A percentile compares a stretch with the other conserved stretches of the same genome.
phyloP scores from a whole-genome alignment of 1,140 invertebrate genomes.

The Drosophila lini region DNA sequence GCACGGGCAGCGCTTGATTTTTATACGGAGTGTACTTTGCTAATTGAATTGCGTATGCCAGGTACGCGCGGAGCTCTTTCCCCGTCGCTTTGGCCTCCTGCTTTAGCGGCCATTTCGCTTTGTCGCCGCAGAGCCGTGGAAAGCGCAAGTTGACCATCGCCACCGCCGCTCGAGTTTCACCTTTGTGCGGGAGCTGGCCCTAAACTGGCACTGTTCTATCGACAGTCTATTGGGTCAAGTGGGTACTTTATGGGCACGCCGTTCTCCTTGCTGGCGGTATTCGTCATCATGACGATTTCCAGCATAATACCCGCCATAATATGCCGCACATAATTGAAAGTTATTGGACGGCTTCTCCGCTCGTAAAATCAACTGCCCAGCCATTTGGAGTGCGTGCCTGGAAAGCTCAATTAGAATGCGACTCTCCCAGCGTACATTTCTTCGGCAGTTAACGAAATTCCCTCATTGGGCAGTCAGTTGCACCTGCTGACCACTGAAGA shows the following conservation, averaged over 20 bases:
- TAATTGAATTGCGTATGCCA: conserved; percentile 80
- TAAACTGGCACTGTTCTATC: conserved; percentile 29
- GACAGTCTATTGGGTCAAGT: conserved; percentile 42
- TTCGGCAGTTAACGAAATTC: conserved; percentile 23
- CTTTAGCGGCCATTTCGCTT: conserved; percentile 67
- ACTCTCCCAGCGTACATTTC: conserved; percentile 19
- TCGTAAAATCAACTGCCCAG: conserved; percentile 65
- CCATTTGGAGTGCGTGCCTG: conserved; percentile 59
- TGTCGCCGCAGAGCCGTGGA: conserved; percentile 68
- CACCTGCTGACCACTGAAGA: conserved; percentile 28
- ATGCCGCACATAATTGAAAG: conserved; percentile 75
- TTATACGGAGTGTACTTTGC: conserved; percentile 81
- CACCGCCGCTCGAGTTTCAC: conserved; percentile 60
- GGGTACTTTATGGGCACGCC: conserved; percentile 62
- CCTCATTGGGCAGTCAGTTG: conserved; percentile 10
- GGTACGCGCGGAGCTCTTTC: conserved; percentile 41
- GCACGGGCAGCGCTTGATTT: conserved; percentile 67
- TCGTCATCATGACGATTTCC: conserved; percentile 51
- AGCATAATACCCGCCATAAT: conserved; percentile 46
- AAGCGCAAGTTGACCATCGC: conserved; percentile 67
- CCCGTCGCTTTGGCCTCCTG: conserved; percentile 42
- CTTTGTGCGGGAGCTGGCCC: conserved; percentile 8
- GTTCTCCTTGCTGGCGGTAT: conserved; percentile 17
- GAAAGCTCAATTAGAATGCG: conserved; percentile 68
- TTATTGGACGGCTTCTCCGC: conserved; percentile 75